Evolutionary conservation across 2,888 invertebrate species (phyloP), one percentile per base, ranked within the genome.

Genomic region (Yponomeuta sedellus): DNA sequence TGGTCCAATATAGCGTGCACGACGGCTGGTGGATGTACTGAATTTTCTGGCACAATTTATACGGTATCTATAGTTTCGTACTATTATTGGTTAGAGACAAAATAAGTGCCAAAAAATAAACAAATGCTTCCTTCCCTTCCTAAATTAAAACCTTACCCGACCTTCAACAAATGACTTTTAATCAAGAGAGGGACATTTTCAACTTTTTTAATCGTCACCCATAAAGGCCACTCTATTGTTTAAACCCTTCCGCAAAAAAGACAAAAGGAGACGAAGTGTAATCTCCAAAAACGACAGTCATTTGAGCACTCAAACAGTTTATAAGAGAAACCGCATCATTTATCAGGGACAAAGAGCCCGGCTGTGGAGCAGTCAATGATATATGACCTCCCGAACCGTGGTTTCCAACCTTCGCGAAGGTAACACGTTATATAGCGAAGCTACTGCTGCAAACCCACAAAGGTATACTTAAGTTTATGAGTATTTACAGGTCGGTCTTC

Each of bases 271-370:
- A 12, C 22, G 25, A 59, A 20, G 25, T 59, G 12, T 59, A 22
- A 59, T 59, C 59, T 59, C 22, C 12, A 59, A 59, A 59, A 59
- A 59, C 20, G 11, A 59, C 59, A 59, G 20, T 59, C 20, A 20
- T 22, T 59, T 59, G 59, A 39, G 28, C 62, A 39, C 34, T 62
- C 44, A 62, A 62, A 62, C 62, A 62, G 62, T 16, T 39, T 62
- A 62, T n/a, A 19, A n/a, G 19, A 62, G 62, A 19, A 19, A 39
- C 39, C 62, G 62, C 62, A 62, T 62, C 62, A 34, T 62, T 62
- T 19, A 62, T 62, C 39, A 62, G 28, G 39, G 8, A 62, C 62
- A 62, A 62, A 19, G 39, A 39, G n/a, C 62, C n/a, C 25, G 62
- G 11, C 16, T 62, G 62, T 39, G 28, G 16, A 62, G 62, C 39